Conservation (phyloP, 2,797 vertebrate species). For the Margarornis squamiger region DNA sequence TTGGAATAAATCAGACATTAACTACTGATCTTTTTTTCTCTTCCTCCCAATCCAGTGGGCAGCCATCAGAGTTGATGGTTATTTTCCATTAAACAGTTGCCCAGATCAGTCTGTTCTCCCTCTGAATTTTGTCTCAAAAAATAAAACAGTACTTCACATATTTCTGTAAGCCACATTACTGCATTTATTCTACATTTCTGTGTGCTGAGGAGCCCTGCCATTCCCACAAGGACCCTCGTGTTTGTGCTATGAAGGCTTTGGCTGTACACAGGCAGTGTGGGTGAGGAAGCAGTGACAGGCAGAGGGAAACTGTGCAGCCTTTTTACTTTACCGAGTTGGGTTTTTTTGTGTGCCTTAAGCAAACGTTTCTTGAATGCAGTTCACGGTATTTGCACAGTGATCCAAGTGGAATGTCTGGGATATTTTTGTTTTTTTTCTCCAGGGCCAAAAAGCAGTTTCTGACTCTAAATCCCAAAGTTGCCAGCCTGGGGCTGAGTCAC, state of each 20-base stretch:
- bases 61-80: neutral
- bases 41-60: neutral
- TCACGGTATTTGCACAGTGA: conserved; percentile 30
- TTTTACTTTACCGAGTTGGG: neutral
- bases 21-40: neutral
- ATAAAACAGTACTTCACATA: neutral
- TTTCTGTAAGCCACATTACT: neutral
- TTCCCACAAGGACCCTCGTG: conserved; percentile 13
- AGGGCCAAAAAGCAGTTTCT: conserved; percentile 3
- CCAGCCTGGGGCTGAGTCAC: neutral
- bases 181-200: neutral
- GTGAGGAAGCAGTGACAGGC: neutral
- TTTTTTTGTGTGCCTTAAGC: neutral
- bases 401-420: conserved; percentile 56
- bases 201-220: neutral
- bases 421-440: conserved; percentile 11
- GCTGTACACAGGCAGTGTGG: neutral
- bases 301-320: neutral
- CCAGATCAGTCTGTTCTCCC: neutral
- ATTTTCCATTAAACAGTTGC: neutral
- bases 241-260: neutral
- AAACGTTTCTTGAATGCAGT: neutral
- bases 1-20: neutral
- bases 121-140: neutral
- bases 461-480: neutral